Evolutionary conservation across 2,888 invertebrate species (phyloP), one percentile per base, ranked within the genome.

Genomic region (Platerodrilus igneus): DNA sequence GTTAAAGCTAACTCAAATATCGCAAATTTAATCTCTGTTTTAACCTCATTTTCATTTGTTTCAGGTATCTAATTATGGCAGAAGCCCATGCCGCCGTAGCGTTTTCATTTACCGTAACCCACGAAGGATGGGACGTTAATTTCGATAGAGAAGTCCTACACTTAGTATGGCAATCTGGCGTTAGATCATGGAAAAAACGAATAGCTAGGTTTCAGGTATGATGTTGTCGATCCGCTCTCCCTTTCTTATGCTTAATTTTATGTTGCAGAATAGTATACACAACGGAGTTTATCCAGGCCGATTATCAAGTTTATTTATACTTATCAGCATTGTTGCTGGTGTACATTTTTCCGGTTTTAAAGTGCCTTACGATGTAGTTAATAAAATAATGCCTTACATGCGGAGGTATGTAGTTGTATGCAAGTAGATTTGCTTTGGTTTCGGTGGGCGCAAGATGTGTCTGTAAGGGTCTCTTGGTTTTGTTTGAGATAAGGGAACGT

Each of bases 21-120:
- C n/a, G 7, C 19, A 19, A 19, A 19, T 19, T 19, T 19, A 7
- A 19, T 19, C 5, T 7, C 19, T 7, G 6, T 7, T 19, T 19
- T 19, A 7, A 11, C 6, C n/a, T n/a, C n/a, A n/a, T n/a, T n/a
- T n/a, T n/a, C n/a, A n/a, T 41, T 39, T 38, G 19, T 39, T 34
- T 15, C 27, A 47, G 43, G 21, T 40, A 27, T 26, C 16, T 25
- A 45, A 56, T 51, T 48, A 97, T 97, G 96, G 96, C 96, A 62
- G 96, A 97, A 86, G 96, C 96, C 53, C 96, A 96, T 74, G 85
- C 90, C 49, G 96, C 96, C 37, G 96, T 96, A 48, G 96, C 95
- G 47, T 96, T 97, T 68, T 92, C 93, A 36, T 96, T 99, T 71
- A 81, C 91, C 29, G 92, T 99, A 59, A 94, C 95, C 47, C 96